Evolutionary conservation across 2,113 vertebrate species (phyloP).

Genomic region (Gavia stellata): DNA sequence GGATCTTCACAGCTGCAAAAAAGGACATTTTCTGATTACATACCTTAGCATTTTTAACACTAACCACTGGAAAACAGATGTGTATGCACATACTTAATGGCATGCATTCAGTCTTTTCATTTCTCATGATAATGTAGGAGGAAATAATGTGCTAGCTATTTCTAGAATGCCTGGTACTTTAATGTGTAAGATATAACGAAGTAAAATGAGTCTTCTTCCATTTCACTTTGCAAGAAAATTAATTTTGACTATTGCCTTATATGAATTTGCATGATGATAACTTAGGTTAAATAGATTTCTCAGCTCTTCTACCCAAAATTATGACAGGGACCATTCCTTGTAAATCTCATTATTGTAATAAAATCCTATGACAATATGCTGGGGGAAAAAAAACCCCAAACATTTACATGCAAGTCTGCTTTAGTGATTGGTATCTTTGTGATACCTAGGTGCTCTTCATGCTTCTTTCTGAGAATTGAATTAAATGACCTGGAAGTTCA

Average conservation of each 20-base stretch:
- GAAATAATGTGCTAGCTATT: background rate
- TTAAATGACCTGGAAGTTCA: constrained; percentile 22
- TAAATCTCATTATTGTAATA: background rate
- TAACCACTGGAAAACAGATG: background rate
- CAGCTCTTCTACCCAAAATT: background rate
- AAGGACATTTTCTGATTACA: background rate
- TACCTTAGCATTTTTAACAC: background rate
- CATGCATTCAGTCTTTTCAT: background rate
- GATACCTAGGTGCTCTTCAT: background rate
- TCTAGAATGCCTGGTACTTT: background rate
- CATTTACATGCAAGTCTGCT: background rate
- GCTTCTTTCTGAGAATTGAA: constrained; percentile 7
- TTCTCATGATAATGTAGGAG: background rate
- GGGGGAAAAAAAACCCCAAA: background rate
- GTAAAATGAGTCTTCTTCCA: background rate
- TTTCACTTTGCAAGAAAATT: background rate
- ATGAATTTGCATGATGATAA: background rate
- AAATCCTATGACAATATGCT: background rate
- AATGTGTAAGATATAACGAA: background rate
- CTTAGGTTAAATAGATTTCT: background rate
- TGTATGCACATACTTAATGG: background rate
- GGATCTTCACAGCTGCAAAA: background rate
- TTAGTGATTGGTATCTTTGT: background rate
- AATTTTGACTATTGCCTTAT: background rate
- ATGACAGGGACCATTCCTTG: background rate